Evolutionary conservation across 2,113 vertebrate species (phyloP).

Genomic region (Bombycilla garrulus): DNA sequence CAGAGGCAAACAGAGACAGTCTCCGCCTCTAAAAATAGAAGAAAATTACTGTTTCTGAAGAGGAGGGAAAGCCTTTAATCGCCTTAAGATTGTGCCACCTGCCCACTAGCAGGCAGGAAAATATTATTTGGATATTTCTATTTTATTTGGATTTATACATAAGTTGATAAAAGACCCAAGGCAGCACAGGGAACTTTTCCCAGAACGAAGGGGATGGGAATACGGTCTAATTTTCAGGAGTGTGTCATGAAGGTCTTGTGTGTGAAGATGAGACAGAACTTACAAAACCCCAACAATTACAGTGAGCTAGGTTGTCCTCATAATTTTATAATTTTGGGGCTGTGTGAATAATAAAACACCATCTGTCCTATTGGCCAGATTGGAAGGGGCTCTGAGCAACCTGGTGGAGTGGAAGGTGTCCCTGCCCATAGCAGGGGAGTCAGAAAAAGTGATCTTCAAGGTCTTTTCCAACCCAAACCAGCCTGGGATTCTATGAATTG

Average conservation of each 20-base stretch:
- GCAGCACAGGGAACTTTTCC: background rate
- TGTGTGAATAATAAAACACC: background rate
- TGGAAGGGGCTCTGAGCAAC: background rate
- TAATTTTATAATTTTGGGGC: background rate
- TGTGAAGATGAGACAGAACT: background rate
- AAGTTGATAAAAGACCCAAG: background rate
- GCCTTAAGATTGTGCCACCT: constrained; percentile 38
- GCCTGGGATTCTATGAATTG: background rate
- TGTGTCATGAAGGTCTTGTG: no score
- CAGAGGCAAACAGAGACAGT: background rate
- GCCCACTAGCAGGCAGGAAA: background rate
- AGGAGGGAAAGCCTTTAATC: constrained; percentile 26
- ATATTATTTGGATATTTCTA: background rate
- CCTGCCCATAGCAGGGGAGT: background rate
- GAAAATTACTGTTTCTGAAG: background rate
- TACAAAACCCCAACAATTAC: background rate
- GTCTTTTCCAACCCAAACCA: background rate
- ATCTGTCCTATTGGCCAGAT: background rate
- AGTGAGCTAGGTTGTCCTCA: background rate
- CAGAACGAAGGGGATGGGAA: background rate
- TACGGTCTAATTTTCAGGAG: background rate
- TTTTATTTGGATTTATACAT: constrained; percentile 35
- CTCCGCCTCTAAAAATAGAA: constrained; percentile 22
- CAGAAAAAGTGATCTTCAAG: background rate
- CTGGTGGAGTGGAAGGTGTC: background rate